A percentile compares a stretch with the other conserved stretches of the same genome.
These are phyloP conservation scores for Caligus rogercresseyi DNA, from an alignment of 1,140 invertebrate species.

Conservation along the genomic window DNA sequence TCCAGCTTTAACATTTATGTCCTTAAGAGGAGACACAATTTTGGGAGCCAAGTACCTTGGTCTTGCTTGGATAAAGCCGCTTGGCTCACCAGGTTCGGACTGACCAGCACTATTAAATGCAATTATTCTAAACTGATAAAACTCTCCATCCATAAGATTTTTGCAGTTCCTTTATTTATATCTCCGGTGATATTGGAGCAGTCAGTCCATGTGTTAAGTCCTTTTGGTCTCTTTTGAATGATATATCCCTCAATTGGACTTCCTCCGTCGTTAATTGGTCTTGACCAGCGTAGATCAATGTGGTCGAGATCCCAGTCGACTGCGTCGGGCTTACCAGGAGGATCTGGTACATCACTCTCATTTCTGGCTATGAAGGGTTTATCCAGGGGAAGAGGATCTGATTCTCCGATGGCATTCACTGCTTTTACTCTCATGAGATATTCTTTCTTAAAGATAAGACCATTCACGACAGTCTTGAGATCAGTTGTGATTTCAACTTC, in stretches of 20 bases:
- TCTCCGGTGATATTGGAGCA: slow-evolving; percentile 61
- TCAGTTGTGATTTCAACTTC: slow-evolving; percentile 58
- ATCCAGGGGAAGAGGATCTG: slow-evolving; percentile 65
- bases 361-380: slow-evolving; percentile 81
- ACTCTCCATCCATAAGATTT: slow-evolving; percentile 27
- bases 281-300: slow-evolving; percentile 72
- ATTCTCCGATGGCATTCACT: slow-evolving; percentile 85
- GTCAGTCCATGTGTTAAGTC: slow-evolving; percentile 70
- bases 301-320: slow-evolving; percentile 84
- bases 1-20: slow-evolving; percentile 73
- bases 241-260: slow-evolving; percentile 80
- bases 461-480: slow-evolving; percentile 58
- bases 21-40: slow-evolving; percentile 69
- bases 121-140: slow-evolving; percentile 34
- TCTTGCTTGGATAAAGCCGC: slow-evolving; percentile 15
- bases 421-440: slow-evolving; percentile 68
- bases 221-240: slow-evolving; percentile 87
- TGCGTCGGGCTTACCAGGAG: slow-evolving; percentile 69
- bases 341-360: slow-evolving; percentile 70
- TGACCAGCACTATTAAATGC: slow-evolving; percentile 32
- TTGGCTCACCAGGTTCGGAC: slow-evolving; percentile 17
- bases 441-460: slow-evolving; percentile 78
- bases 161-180: slow-evolving; percentile 43
- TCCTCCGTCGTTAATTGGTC: slow-evolving; percentile 67
- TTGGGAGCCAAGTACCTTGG: slow-evolving; percentile 51